Evolutionary conservation across 1,140 invertebrate genomes (phyloP), one percentile per base, ranked within the genome.

Genomic region (Drosophila subobscura): DNA sequence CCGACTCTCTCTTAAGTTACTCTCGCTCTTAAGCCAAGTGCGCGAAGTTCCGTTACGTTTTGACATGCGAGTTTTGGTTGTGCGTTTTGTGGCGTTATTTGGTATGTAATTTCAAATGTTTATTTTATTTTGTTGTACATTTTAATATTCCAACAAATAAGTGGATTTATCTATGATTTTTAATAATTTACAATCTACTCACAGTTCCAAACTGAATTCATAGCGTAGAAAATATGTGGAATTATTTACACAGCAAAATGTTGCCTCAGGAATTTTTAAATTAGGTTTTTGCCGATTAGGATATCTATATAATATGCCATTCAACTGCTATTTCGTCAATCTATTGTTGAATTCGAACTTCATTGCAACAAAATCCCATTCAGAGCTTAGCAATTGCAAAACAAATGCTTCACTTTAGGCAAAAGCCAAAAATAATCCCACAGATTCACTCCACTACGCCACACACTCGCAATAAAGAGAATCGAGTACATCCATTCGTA

Each of bases 371-470:
- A 16, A 58, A 46, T 23, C n/a, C 53, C 42, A 49, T 68, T 68
- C 23, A 55, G 5, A 23, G 50, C 10, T 41, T 23, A 40, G 41
- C 42, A 63, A 41, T 33, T 23, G 41, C 67, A 56, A 72, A 73
- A 73, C 70, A 73, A 73, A 73, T 51, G 71, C 59, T 47, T 52
- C 58, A 52, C 70, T 73, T 73, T 47, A 37, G 68, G 22, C 41
- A 41, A 49, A 53, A 53, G 50, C 16, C 33, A 33, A 50, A 59
- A 61, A 61, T 25, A 61, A 61, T 23, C 4, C 8, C 7, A 16
- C 7, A 12, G 25, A 52, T 12, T 23, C 42, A 45, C 33, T 29
- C 25, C 14, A 20, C 37, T 8, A 3, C 12, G 22, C 23, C 33
- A 27, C 25, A 2, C 49, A 42, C 23, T 23, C 51, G 23, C 29